Evolutionary conservation across 2,113 vertebrate genomes (phyloP), one percentile per base, ranked within the genome.

Genomic region (Malurus melanocephalus): DNA sequence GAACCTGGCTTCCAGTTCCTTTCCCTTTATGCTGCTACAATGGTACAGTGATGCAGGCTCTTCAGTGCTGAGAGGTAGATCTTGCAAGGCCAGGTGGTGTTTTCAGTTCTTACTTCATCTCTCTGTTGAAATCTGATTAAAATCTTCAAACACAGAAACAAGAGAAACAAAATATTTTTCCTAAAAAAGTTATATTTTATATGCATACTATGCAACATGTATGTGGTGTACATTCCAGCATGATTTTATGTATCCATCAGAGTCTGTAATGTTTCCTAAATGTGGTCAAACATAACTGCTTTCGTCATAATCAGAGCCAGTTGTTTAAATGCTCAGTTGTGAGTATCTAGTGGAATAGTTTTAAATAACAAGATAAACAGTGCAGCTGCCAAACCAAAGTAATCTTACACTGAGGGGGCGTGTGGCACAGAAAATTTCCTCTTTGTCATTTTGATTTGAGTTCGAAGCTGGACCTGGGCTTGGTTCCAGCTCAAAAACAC

Each of bases 391-490:
- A 96, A 95, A 89, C 93, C 91, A 90, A 96, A 94, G 92, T 92
- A 89, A 97, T 95, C 95, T 94, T 95, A 95, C 90, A 93, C 94
- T 62, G 68, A 94, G 95, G 93, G 93, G 96, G 95, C 20, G 91
- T 95, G 95, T 89, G 95, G 95, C 95, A 94, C 89, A 84, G 94
- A 95, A 97, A 94, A 97, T 95, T 94, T 95, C 91, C 90, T 96
- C 95, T 97, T 97, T 96, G 96, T 97, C 97, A 96, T 97, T 97
- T 96, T 97, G 96, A 97, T 95, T 97, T 96, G 96, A 93, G 94
- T 95, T 97, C 95, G 96, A 96, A 96, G 94, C 96, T 95, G 94
- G 93, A 94, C 96, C 91, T 96, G 97, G 97, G 97, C 97, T 96
- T 90, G 81, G 61, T 97, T 97, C 97, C 97, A 98, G 92, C 95